Evolutionary conservation across 1,140 invertebrate species (phyloP).

Genomic region (Drosophila carrolli): DNA sequence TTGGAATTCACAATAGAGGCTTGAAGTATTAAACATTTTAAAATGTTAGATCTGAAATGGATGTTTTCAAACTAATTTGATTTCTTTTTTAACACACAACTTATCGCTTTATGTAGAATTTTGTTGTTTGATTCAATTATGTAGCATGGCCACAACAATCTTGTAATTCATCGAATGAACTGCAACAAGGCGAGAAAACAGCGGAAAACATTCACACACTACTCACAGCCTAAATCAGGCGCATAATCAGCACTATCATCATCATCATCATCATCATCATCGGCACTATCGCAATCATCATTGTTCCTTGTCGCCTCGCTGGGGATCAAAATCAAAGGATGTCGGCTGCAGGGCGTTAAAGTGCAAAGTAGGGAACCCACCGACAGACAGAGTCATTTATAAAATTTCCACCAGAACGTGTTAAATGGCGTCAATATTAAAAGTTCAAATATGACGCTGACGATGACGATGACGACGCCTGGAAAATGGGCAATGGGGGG

Average conservation of each 20-base stretch:
- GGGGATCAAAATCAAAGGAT: slow-evolving; percentile 22
- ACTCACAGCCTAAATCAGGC: slow-evolving; percentile 9
- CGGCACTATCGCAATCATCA: slow-evolving; percentile 6
- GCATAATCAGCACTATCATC: slow-evolving; percentile 24
- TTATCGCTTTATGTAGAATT: not conserved
- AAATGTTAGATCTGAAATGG: too few relatives aligned
- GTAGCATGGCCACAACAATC: not conserved
- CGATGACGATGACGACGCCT: slow-evolving; percentile 89
- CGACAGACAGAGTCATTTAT: slow-evolving; percentile 75
- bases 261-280: slow-evolving; percentile 22
- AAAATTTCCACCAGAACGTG: slow-evolving; percentile 93
- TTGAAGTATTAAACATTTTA: too few relatives aligned
- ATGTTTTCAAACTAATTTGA: too few relatives aligned
- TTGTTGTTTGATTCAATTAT: not conserved
- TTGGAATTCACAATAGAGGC: too few relatives aligned
- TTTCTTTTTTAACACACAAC: not conserved
- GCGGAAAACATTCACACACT: not conserved
- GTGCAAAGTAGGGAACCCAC: slow-evolving; percentile 20
- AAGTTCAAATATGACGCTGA: slow-evolving; percentile 87
- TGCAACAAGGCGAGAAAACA: slow-evolving; percentile 1
- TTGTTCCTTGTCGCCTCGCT: slow-evolving; percentile 9
- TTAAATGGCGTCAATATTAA: slow-evolving; percentile 91
- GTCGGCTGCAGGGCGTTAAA: not conserved
- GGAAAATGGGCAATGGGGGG: slow-evolving; percentile 89
- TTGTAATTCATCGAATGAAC: slow-evolving; percentile 2